A percentile compares a stretch with the other conserved stretches of the same genome.
phyloP scores from a whole-genome alignment of 2,797 vertebrate genomes.

The Pseudochirops corinnae region DNA sequence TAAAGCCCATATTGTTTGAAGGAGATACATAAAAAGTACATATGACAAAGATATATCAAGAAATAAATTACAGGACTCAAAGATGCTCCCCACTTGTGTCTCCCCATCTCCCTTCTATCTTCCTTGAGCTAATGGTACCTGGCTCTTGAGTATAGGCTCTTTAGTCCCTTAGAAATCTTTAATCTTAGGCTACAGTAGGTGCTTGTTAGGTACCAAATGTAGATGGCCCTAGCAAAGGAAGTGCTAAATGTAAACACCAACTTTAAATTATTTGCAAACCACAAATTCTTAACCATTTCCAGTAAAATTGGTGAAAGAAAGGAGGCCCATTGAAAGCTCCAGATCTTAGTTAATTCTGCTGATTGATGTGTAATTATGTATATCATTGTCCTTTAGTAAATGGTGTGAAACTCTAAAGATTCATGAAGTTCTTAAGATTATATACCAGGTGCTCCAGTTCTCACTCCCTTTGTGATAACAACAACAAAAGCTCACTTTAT shows the following conservation, averaged over 20 bases:
- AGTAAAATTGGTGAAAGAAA: not conserved
- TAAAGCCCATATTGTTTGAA: not conserved
- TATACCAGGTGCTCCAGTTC: not conserved
- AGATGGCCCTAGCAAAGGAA: conserved; percentile 23
- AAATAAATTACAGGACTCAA: not conserved
- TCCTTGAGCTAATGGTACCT: not conserved
- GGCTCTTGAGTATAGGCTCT: not conserved
- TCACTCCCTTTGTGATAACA: conserved; percentile 29
- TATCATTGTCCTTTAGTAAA: conserved; percentile 50
- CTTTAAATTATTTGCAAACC: conserved; percentile 2
- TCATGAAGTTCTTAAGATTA: not conserved
- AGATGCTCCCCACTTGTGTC: not conserved
- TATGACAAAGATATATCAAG: not conserved
- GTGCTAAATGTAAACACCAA: not conserved
- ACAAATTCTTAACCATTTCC: not conserved
- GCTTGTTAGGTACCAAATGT: not conserved
- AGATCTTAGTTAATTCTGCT: not conserved
- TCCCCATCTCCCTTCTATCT: not conserved
- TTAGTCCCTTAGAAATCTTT: not conserved
- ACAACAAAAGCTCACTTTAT: not conserved
- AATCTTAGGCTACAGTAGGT: not conserved
- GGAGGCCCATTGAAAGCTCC: conserved; percentile 17
- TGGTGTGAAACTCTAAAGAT: not conserved
- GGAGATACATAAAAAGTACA: not conserved
- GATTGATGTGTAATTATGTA: not conserved